Conservation (phyloP, 2,113 vertebrate genomes). For the Mormoops blainvillei region DNA sequence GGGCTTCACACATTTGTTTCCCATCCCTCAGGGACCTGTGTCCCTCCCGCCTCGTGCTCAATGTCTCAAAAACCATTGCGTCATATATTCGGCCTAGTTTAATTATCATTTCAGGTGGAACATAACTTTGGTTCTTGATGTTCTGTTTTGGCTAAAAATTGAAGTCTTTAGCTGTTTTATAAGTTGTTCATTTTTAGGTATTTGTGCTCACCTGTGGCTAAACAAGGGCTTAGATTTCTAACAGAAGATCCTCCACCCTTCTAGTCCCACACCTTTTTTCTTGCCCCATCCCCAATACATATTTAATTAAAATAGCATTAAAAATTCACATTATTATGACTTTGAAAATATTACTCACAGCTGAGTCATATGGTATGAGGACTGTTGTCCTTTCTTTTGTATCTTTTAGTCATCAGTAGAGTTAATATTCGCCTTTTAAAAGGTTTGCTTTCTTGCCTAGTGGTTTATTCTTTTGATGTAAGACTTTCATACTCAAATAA, state of each 20-base stretch:
- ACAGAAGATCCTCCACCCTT: background rate
- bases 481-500: background rate
- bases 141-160: background rate
- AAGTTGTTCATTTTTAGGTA: background rate
- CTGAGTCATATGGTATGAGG: background rate
- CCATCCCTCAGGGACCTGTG: background rate
- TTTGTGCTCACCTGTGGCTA: background rate
- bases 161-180: background rate
- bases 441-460: background rate
- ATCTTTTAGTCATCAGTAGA: background rate
- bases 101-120: background rate
- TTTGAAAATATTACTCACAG: background rate
- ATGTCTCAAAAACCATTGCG: background rate
- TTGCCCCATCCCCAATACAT: background rate
- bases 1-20: background rate
- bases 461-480: constrained; percentile 4
- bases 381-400: background rate
- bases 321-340: background rate
- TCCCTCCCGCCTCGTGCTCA: background rate
- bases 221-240: background rate
- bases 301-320: background rate
- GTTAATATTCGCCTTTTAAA: background rate
- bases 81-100: background rate
- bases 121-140: background rate
- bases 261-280: background rate